Conservation (phyloP, 2,797 vertebrate genomes). For the Chrysocyon brachyurus region DNA sequence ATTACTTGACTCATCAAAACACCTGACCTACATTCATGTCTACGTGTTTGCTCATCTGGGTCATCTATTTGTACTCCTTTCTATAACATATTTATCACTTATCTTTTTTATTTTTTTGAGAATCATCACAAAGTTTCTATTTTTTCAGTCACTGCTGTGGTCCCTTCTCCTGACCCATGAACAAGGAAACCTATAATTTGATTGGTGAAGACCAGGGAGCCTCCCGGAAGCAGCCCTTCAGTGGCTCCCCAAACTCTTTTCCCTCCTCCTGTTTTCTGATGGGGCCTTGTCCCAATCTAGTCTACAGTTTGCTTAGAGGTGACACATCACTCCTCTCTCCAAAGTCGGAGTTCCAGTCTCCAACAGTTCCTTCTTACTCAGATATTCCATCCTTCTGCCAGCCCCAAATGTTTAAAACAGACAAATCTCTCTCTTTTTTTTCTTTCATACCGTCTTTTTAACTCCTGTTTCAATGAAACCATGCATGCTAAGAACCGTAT, state of each 20-base stretch:
- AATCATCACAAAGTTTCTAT: background rate
- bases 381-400: background rate
- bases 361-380: background rate
- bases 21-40: background rate
- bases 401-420: conserved; percentile 11
- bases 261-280: background rate
- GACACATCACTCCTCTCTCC: background rate
- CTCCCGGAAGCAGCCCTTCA: background rate
- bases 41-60: background rate
- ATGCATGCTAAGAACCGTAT: background rate
- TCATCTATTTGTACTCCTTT: background rate
- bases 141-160: background rate
- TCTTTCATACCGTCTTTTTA: background rate
- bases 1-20: background rate
- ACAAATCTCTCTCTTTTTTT: background rate
- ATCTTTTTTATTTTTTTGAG: conserved; percentile 14
- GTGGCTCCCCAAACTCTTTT: background rate
- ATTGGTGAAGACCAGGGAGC: background rate
- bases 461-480: conserved; percentile 5
- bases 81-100: background rate
- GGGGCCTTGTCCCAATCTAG: background rate
- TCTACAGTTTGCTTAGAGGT: background rate
- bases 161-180: background rate
- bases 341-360: background rate
- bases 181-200: background rate